phyloP scores from a whole-genome alignment of 2,113 vertebrate species.

The Raja brachyura region DNA sequence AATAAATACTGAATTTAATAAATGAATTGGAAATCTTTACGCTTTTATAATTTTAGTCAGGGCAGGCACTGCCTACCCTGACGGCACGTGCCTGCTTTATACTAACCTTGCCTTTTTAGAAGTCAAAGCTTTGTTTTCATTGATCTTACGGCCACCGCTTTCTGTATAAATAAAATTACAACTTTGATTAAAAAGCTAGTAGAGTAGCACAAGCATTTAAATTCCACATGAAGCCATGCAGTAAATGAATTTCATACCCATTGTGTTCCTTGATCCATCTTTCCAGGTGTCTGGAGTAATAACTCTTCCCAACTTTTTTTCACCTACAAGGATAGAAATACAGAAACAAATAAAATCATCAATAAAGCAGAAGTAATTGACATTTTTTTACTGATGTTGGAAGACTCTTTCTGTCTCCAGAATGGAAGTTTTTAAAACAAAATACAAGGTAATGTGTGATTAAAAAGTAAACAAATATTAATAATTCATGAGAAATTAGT shows the following conservation, averaged over 20 bases:
- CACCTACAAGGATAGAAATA: slow-evolving; percentile 58
- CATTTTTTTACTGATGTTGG: background rate
- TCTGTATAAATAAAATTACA: slow-evolving; percentile 57
- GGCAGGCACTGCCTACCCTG: too few relatives aligned
- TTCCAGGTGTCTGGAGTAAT: slow-evolving; percentile 98
- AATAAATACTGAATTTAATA: too few relatives aligned
- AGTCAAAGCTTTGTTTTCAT: slow-evolving; percentile 92
- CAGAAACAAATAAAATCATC: background rate
- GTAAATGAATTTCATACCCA: slow-evolving; percentile 59
- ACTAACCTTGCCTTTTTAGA: slow-evolving; percentile 89
- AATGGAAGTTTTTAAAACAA: background rate
- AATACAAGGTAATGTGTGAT: background rate
- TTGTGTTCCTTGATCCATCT: slow-evolving; percentile 92
- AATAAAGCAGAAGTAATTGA: background rate
- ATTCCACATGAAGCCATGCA: background rate
- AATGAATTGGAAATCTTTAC: too few relatives aligned
- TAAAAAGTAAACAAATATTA: background rate
- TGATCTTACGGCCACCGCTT: slow-evolving; percentile 87
- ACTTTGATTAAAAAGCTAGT: background rate
- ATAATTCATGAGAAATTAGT: background rate
- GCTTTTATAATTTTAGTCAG: too few relatives aligned
- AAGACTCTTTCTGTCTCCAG: background rate
- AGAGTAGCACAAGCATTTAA: background rate
- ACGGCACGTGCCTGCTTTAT: background rate
- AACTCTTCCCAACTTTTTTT: slow-evolving; percentile 92